Evolutionary conservation across 2,888 invertebrate species (phyloP), one percentile per base, ranked within the genome.

Genomic region (Heliconius sara): DNA sequence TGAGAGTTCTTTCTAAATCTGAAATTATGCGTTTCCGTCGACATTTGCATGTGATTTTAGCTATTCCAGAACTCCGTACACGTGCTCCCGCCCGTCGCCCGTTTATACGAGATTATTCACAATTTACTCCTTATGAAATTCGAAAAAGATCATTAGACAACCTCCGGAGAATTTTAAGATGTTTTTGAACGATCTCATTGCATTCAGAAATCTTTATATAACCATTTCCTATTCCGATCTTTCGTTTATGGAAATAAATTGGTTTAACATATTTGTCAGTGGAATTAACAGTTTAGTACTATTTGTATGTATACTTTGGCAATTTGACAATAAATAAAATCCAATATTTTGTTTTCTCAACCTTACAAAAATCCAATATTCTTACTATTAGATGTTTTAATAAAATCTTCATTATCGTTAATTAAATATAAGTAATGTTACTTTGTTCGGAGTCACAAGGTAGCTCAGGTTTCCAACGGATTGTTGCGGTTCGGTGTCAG

Each of bases 401-500:
- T 22, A 22, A 52, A 72, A 52, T 34, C 0, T 57, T 57, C 2
- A 22, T 30, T n/a, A 5, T 34, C 30, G 72, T 22, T 22, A 57
- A 43, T 74, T 74, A 25, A 39, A 2, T 60, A 30, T n/a, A 71
- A 43, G n/a, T 67, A 43, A 43, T 68, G 34, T 43, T 74, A 52
- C 68, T 65, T 70, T 70, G 73, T 75, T 74, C 30, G 72, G 43
- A 73, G 78, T 65, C 47, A 43, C 57, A 66, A 47, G 68, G 52
- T 39, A 76, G 68, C 65, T 70, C 82, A 78, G 76, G 83, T 80
- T 82, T 79, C 80, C 73, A 79, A 81, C 85, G 84, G 85, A 84
- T 85, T 83, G 84, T 77, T 77, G 85, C 85, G 82, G 87, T 92
- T 91, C 89, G 89, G 91, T 94, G 95, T 94, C 92, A 95, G 93